phyloP scores from a whole-genome alignment of 2,888 invertebrate species.

The Apoderus coryli region DNA sequence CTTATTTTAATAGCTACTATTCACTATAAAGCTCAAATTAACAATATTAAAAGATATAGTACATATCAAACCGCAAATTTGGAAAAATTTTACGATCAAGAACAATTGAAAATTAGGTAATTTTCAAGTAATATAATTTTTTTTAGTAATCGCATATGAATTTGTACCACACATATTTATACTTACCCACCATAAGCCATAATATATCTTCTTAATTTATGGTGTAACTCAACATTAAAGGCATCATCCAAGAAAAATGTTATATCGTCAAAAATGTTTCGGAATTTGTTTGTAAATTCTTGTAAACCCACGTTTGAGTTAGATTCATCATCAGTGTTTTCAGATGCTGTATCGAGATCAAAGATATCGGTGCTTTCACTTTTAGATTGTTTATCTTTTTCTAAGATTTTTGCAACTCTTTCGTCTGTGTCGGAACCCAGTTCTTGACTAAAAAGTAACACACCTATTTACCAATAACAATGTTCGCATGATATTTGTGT shows the following conservation, averaged over 20 bases:
- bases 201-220: slow-evolving; percentile 36
- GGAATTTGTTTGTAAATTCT: slow-evolving; percentile 23
- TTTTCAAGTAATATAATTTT: slow-evolving; percentile 4
- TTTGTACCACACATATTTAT: slow-evolving; percentile 6
- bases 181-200: slow-evolving; percentile 46
- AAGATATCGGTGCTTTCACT: slow-evolving; percentile 7
- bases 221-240: slow-evolving; percentile 27
- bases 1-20: too few relatives aligned
- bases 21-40: too few relatives aligned
- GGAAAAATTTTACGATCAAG: too few relatives aligned
- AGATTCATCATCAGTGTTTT: slow-evolving; percentile 9
- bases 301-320: too few relatives aligned
- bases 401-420: slow-evolving; percentile 32
- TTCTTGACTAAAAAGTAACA: slow-evolving; percentile 4
- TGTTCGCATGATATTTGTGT: slow-evolving; percentile 2
- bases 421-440: slow-evolving; percentile 46
- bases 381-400: slow-evolving; percentile 18
- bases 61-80: too few relatives aligned
- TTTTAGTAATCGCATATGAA: not conserved
- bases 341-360: slow-evolving; percentile 11
- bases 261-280: slow-evolving; percentile 35
- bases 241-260: slow-evolving; percentile 36
- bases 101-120: slow-evolving; percentile 5
- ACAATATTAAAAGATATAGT: too few relatives aligned
- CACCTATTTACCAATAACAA: not conserved